phyloP scores from a whole-genome alignment of 2,888 invertebrate species.

The Cheilosia vernalis region DNA sequence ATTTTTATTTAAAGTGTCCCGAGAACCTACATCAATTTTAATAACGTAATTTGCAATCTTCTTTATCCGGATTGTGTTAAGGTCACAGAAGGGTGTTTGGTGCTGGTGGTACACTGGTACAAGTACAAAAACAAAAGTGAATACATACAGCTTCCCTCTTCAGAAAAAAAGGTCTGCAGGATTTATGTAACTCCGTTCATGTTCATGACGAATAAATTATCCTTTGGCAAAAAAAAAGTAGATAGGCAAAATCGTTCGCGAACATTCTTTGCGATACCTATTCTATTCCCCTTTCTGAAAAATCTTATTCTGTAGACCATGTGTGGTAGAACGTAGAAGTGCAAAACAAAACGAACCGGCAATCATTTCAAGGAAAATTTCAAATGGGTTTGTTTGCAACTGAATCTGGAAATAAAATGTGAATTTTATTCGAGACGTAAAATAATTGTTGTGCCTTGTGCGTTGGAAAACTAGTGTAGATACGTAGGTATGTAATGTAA shows the following conservation, averaged over 20 bases:
- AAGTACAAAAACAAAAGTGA: conserved; percentile 2
- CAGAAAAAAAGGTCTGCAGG: conserved; percentile 32
- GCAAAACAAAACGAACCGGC: conserved; percentile 15
- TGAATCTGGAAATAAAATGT: conserved; percentile 24
- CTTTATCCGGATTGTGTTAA: conserved; percentile 27
- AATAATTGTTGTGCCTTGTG: conserved; percentile 21
- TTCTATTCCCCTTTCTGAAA: conserved; percentile 32
- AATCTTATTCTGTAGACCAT: conserved; percentile 15
- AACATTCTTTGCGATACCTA: conserved; percentile 40
- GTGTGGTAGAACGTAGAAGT: conserved; percentile 15
- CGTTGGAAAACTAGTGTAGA: conserved; percentile 33
- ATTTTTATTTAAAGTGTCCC: conserved; percentile 7
- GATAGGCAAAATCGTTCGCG: conserved; percentile 42
- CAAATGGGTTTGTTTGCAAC: conserved; percentile 7
- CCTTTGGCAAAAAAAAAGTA: conserved; percentile 29
- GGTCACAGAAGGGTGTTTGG: conserved; percentile 37
- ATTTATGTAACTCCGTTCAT: conserved; percentile 51
- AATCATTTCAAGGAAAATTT: conserved; percentile 15
- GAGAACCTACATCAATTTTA: background rate
- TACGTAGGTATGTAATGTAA: conserved; percentile 21
- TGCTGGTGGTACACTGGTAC: background rate
- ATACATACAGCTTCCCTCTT: conserved; percentile 36
- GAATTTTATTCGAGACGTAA: conserved; percentile 17
- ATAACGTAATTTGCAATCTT: conserved; percentile 17
- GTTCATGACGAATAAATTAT: conserved; percentile 48